A percentile compares a stretch with the other conserved stretches of the same genome.
These are phyloP conservation scores for Bombus balteatus DNA, from an alignment of 1,140 invertebrate species.

Conservation along the genomic window DNA sequence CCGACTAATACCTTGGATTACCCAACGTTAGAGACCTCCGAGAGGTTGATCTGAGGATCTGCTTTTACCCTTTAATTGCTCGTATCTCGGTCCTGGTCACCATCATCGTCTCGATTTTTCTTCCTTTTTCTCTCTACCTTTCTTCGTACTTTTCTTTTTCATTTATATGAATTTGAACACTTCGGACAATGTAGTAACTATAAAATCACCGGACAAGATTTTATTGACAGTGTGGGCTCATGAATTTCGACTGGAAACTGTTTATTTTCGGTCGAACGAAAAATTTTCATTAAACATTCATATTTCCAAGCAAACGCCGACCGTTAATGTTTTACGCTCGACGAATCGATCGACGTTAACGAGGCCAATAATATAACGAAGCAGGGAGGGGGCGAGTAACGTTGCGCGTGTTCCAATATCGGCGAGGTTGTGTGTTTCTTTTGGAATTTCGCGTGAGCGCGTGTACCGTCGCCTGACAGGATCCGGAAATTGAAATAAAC, in stretches of 20 bases:
- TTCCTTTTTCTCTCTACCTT: accelerated
- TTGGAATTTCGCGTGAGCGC: neutral
- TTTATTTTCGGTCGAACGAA: neutral
- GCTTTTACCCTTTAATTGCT: neutral
- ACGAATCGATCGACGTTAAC: conserved; percentile 17
- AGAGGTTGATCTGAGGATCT: neutral
- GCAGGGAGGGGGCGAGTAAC: accelerated
- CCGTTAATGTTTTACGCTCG: conserved; percentile 3
- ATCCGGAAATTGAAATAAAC: conserved; percentile 27
- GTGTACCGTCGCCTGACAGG: neutral
- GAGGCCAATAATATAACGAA: neutral
- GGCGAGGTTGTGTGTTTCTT: neutral
- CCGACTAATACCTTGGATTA: conserved; percentile 43
- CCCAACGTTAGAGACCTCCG: neutral
- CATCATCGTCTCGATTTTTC: neutral
- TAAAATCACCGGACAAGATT: neutral
- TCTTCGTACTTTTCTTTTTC: neutral
- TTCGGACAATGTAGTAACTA: neutral
- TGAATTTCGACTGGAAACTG: neutral
- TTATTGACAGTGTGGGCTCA: neutral
- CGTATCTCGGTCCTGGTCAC: neutral
- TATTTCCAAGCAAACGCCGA: neutral
- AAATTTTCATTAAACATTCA: conserved; percentile 38
- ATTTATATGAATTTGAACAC: neutral
- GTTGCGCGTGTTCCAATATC: too few relatives aligned